Evolutionary conservation across 2,888 invertebrate species (phyloP), one percentile per base, ranked within the genome.

Genomic region (Eupithecia pulchellata): DNA sequence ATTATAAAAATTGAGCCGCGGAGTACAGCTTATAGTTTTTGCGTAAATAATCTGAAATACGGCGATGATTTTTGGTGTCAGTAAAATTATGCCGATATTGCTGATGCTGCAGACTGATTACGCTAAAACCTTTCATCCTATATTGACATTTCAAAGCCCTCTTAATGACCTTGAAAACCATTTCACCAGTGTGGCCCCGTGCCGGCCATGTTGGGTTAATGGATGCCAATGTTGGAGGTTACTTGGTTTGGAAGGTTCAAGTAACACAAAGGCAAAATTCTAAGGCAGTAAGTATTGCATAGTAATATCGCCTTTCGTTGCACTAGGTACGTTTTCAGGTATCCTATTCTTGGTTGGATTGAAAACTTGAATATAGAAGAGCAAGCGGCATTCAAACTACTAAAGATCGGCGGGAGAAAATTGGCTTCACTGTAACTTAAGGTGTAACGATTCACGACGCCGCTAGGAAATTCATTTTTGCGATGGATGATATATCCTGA

Each of bases 331-430:
- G 42, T 47, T 47, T 47, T 9, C 42, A 47, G 42, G n/a, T 20
- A 20, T 47, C 42, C 42, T n/a, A 42, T 42, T 42, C n/a, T 47
- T n/a, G 47, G 20, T 52, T 25, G 52, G 25, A 52, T 52, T 52
- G 52, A 25, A 52, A 52, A 52, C 25, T 52, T 52, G 52, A 52
- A 52, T 52, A 52, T 25, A 52, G 52, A 52, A 52, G 25, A 25
- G 25, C 52, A 52, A 52, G 25, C 25, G 25, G 25, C 9, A 52
- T 52, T 25, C 52, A 13, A 52, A 52, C 25, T 52, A 52, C 25
- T 52, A 52, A 52, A 52, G 25, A 25, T 52, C 47, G 25, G 52
- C 4, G 13, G 52, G 11, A 52, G 52, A 20, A 52, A 52, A 52
- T 52, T 52, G 52, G 11, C 25, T 52, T 6, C 11, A 25, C 52